Evolutionary conservation across 1,140 invertebrate species (phyloP), one percentile per base, ranked within the genome.

Genomic region (Halesus radiatus): DNA sequence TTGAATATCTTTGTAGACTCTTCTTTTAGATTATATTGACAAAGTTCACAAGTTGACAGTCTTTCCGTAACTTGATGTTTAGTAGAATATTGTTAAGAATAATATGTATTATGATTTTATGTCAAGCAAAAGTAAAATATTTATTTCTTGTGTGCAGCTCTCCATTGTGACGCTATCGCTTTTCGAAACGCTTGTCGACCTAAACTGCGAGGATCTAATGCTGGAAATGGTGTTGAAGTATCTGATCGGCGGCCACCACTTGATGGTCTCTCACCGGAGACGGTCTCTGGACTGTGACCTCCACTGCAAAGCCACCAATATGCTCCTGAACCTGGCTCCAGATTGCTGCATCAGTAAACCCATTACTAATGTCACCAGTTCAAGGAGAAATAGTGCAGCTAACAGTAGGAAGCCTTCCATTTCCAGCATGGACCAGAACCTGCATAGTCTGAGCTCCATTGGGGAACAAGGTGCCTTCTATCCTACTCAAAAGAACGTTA

Each of bases 121-220:
- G 32, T 13, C 10, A 45, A 45, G 13, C 37, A 45, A 45, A 45
- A 45, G 10, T 45, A 45, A 45, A 45, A 45, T 13, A 13, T 13
- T 15, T 58, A 23, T 80, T 76, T 64, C 29, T 75, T 82, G 60
- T 84, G 84, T 85, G 90, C 90, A 98, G 94, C 89, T 99, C 8
- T 96, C 96, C 83, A 91, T 98, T 80, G 96, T 98, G 1, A 97
- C 97, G 0, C 87, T 99, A 81, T 94, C 96, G 0, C 86, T 99
- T 8, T 96, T 99, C 86, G 94, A 97, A 87, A 98, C 97, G 0
- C 88, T 99, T 73, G 90, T 99, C 26, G 94, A 97, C 84, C 89
- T 99, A 56, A 97, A 98, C 86, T 99, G 97, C 88, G 98, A 99
- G 89, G 98, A 99, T 87, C 92, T 99, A n/a, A 97, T 99, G 95